Evolutionary conservation across 1,140 invertebrate genomes (phyloP).

Genomic region (Heliconius hermathena): DNA sequence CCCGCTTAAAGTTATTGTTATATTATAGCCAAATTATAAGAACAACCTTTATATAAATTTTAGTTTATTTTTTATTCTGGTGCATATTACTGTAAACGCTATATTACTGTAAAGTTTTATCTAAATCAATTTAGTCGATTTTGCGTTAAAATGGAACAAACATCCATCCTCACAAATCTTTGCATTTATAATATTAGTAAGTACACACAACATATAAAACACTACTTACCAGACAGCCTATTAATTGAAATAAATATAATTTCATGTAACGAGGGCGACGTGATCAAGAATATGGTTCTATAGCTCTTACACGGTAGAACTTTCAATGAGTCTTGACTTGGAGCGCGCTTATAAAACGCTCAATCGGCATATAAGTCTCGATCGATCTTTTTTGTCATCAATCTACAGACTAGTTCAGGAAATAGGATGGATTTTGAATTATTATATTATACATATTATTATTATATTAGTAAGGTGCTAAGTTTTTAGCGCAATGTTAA

Average conservation of each 20-base stretch:
- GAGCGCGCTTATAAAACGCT: conserved; percentile 19
- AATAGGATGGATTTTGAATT: background rate
- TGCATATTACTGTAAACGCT: no score
- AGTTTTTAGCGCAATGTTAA: background rate
- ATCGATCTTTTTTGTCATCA: conserved; percentile 13
- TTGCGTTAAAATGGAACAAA: no score
- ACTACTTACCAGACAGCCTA: background rate
- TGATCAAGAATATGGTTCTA: conserved; percentile 14
- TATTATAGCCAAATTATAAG: no score
- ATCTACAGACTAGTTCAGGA: background rate
- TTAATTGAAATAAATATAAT: conserved; percentile 12
- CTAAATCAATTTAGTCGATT: no score
- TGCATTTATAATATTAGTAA: no score
- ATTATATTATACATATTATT: background rate
- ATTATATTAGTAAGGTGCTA: background rate
- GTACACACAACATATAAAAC: background rate
- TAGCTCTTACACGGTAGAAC: conserved; percentile 19
- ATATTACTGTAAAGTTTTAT: no score
- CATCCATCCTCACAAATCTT: no score
- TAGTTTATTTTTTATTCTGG: no score
- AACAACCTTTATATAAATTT: no score
- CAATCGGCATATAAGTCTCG: conserved; percentile 11
- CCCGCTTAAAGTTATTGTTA: no score
- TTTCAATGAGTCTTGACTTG: conserved; percentile 20
- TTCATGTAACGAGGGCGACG: conserved; percentile 22